Conservation (phyloP, 1,140 invertebrate genomes). For the Heterodera schachtii region DNA sequence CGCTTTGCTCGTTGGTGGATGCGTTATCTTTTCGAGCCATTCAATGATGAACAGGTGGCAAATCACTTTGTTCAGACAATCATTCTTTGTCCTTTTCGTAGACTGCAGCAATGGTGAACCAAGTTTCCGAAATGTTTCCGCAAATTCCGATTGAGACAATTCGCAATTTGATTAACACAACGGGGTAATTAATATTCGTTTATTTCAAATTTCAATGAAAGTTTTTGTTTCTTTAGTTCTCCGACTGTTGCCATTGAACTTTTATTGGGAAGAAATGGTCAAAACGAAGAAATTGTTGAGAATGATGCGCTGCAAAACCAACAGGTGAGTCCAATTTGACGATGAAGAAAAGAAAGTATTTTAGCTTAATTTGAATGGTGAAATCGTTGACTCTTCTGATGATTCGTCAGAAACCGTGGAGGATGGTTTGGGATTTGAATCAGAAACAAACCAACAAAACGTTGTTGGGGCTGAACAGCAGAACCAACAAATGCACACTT, state of each 20-base stretch:
- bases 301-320: slow-evolving; percentile 10
- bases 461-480: background rate
- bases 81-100: slow-evolving; percentile 34
- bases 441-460: background rate
- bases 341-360: background rate
- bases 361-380: background rate
- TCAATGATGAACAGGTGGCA: slow-evolving; percentile 46
- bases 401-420: background rate
- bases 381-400: background rate
- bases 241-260: slow-evolving; percentile 32
- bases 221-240: slow-evolving; percentile 2
- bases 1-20: slow-evolving; percentile 39
- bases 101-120: slow-evolving; percentile 42
- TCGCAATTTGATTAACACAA: slow-evolving; percentile 29
- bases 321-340: background rate
- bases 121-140: slow-evolving; percentile 49
- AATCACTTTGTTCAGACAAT: slow-evolving; percentile 3
- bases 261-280: slow-evolving; percentile 27
- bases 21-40: slow-evolving; percentile 46
- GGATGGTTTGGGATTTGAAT: background rate
- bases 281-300: slow-evolving; percentile 13
- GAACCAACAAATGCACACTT: background rate
- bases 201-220: background rate
- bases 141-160: slow-evolving; percentile 42
- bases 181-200: background rate